Percentiles rank a stretch among this genome's conserved stretches.
Conservation (phyloP, 2,888 invertebrate genomes). For the Julus scandinavius region DNA sequence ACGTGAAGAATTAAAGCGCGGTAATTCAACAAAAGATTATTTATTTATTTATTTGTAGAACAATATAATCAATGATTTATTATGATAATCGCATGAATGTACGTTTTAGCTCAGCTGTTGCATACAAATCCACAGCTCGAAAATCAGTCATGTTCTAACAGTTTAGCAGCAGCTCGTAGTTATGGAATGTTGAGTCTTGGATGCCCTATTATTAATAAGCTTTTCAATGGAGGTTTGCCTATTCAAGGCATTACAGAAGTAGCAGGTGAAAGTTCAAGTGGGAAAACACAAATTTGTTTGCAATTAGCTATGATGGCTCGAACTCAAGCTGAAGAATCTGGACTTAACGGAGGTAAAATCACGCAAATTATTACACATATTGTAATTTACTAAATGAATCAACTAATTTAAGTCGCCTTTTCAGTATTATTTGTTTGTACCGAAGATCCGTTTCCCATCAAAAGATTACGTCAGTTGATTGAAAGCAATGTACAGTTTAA, state of each 20-base stretch:
- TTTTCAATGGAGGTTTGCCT: slow-evolving; percentile 76
- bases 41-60: no score
- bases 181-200: slow-evolving; percentile 67
- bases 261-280: slow-evolving; percentile 81
- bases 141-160: background rate
- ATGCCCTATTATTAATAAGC: slow-evolving; percentile 72
- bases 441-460: slow-evolving; percentile 45
- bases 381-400: slow-evolving; percentile 50
- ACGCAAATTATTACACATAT: background rate
- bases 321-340: slow-evolving; percentile 69
- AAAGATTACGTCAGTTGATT: background rate
- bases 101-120: background rate
- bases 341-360: slow-evolving; percentile 68
- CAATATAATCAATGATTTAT: no score
- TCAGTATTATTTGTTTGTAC: slow-evolving; percentile 41
- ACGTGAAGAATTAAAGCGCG: background rate
- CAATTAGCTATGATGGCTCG: slow-evolving; percentile 77
- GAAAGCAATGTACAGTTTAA: background rate
- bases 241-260: slow-evolving; percentile 79
- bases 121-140: background rate
- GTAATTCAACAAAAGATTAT: background rate
- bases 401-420: background rate
- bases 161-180: background rate
- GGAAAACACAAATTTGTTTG: slow-evolving; percentile 83
- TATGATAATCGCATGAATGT: background rate